Conservation (phyloP, 2,888 invertebrate genomes). For the Pyrrhosoma nymphula region DNA sequence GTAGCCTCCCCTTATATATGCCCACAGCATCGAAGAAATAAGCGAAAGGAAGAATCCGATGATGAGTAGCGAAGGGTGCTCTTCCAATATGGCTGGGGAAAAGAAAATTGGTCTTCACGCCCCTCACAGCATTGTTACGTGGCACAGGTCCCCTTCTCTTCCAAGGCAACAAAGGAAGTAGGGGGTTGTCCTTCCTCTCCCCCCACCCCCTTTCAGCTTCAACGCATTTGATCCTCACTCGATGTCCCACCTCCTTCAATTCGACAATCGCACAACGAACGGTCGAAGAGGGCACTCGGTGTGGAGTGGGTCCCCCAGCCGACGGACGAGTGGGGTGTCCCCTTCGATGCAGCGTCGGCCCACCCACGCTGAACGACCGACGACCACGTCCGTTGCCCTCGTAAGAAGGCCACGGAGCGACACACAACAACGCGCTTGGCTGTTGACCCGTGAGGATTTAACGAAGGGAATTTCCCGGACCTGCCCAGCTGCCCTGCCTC, state of each 20-base stretch:
- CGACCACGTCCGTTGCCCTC: background rate
- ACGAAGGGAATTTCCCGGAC: background rate
- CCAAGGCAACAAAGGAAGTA: background rate
- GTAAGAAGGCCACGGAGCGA: background rate
- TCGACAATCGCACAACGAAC: background rate
- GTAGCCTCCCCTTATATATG: background rate
- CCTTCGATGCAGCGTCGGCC: too few relatives aligned
- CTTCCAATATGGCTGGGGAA: background rate
- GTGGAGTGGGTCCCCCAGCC: background rate
- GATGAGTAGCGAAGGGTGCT: background rate
- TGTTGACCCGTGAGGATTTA: slow-evolving; percentile 35
- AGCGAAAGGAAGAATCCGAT: background rate
- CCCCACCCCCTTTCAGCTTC: background rate
- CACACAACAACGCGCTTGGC: background rate
- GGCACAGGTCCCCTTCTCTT: background rate
- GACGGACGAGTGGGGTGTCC: background rate
- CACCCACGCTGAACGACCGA: too few relatives aligned
- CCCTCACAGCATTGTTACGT: background rate
- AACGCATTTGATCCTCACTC: background rate
- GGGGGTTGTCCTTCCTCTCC: background rate
- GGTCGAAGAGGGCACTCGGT: background rate
- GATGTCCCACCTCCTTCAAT: background rate
- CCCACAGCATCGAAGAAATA: background rate
- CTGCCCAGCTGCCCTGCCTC: background rate
- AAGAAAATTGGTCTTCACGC: background rate